Base-by-base conservation (phyloP, 2,797 vertebrate species). In the Pseudochirops corinnae region DNA sequence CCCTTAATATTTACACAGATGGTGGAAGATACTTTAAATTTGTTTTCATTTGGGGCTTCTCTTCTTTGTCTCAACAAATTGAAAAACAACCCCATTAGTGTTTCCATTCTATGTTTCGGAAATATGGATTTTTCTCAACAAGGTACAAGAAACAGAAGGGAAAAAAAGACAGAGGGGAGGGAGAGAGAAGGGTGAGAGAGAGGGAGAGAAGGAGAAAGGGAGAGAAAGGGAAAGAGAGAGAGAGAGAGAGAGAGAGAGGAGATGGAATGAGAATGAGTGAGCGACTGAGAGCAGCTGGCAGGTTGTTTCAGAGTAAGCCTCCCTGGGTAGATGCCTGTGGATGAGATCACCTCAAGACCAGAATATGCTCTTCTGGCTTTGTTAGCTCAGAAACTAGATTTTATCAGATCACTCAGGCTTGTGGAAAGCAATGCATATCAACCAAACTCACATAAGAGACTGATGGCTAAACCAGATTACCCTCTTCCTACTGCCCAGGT, bases 21-120 rank as follows among this genome's bases (percentile, higher is more conserved):
- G 18, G 28, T 18, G 26, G 26, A 53, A 46, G 16, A 1, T 55
- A 58, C n/a, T 94, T 94, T 94, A n/a, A n/a, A 33, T 92, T 95
- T 95, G 56, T 87, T 90, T 82, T 87, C 67, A 56, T 74, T 87
- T 55, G 26, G 10, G 28, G 21, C 13, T 93, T 96, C 92, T 91
- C 9, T 56, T 93, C 93, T 29, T 87, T 18, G 87, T 50, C 16
- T 90, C 46, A 87, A 90, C 93, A 95, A 92, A 90, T 10, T 58
- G n/a, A 39, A 95, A 94, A 82, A 57, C 56, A 74, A 90, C 90
- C 92, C 95, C 56, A 55, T 29, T 56, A 26, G 62, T 57, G 92
- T 95, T 92, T 39, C 60, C 39, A 91, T 94, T 95, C 90, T 94
- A 92, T 67, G 74, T 57, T 90, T 28, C 4, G 28, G 28, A 67